Percentiles rank a stretch among this genome's conserved stretches.
phyloP scores from a whole-genome alignment of 2,888 invertebrate genomes.

The Dicycla oo region DNA sequence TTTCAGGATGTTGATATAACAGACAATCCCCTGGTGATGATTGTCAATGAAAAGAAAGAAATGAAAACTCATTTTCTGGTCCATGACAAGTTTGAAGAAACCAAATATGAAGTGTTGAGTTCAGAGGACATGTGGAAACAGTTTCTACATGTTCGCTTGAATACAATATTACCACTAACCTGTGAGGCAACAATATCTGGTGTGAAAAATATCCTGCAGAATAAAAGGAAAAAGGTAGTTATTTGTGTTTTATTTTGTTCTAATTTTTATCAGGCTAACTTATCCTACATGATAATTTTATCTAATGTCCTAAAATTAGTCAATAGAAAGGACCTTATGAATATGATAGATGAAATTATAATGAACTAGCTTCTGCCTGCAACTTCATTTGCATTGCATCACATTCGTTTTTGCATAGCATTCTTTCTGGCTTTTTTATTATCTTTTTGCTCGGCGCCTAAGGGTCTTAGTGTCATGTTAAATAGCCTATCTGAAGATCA shows the following conservation, averaged over 20 bases:
- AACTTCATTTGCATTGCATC: too few relatives aligned
- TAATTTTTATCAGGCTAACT: too few relatives aligned
- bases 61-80: conserved; percentile 92
- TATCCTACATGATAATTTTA: not conserved
- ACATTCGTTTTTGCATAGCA: too few relatives aligned
- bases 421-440: too few relatives aligned
- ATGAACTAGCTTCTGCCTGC: too few relatives aligned
- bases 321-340: not conserved
- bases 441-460: too few relatives aligned
- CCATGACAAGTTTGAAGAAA: conserved; percentile 93
- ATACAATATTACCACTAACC: conserved; percentile 92
- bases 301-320: not conserved
- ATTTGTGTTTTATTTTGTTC: not conserved
- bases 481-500: too few relatives aligned
- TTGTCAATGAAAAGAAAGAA: conserved; percentile 88
- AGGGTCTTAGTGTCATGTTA: too few relatives aligned
- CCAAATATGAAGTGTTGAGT: conserved; percentile 91
- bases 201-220: conserved; percentile 92
- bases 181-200: conserved; percentile 91
- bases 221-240: conserved; percentile 92
- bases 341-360: too few relatives aligned
- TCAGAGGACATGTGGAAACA: conserved; percentile 92
- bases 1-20: conserved; percentile 93
- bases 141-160: conserved; percentile 93
- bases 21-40: conserved; percentile 93